phyloP scores from a whole-genome alignment of 2,888 invertebrate species.

The Hirtodrosophila trivittata region DNA sequence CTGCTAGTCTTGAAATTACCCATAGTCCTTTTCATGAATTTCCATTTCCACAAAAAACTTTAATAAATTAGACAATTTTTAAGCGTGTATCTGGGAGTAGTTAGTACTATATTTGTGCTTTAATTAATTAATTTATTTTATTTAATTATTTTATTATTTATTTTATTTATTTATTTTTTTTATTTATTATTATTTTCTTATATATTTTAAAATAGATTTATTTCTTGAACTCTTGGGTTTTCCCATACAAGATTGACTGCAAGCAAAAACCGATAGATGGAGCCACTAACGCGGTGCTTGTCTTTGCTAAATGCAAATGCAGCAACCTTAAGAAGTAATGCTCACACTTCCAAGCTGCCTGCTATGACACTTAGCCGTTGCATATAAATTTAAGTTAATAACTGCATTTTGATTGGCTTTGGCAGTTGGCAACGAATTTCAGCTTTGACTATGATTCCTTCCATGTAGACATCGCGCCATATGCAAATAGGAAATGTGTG shows the following conservation, averaged over 20 bases:
- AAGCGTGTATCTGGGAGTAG: too few species aligned
- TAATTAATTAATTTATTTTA: too few species aligned
- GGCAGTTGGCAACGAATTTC: not conserved
- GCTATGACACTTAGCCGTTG: constrained; percentile 13
- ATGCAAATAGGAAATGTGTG: constrained; percentile 48
- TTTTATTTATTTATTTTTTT: not conserved
- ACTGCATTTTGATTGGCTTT: constrained; percentile 1
- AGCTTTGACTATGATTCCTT: too few species aligned
- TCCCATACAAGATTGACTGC: too few species aligned
- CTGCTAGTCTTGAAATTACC: constrained; percentile 29
- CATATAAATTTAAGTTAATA: not conserved
- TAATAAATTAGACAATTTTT: constrained; percentile 10
- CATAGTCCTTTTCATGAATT: constrained; percentile 1
- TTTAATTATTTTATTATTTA: not conserved
- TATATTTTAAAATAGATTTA: too few species aligned
- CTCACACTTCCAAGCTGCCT: not conserved
- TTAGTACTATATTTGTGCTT: too few species aligned
- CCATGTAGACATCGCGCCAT: too few species aligned
- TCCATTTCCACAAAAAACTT: constrained; percentile 11
- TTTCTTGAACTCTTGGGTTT: too few species aligned
- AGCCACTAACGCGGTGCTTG: not conserved
- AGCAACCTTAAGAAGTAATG: not conserved
- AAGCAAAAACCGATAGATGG: constrained; percentile 10
- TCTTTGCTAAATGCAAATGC: constrained; percentile 10
- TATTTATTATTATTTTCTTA: too few species aligned